A percentile compares a stretch with the other conserved stretches of the same genome.
Conservation (phyloP, 2,888 invertebrate species). For the Calameuta filiformis region DNA sequence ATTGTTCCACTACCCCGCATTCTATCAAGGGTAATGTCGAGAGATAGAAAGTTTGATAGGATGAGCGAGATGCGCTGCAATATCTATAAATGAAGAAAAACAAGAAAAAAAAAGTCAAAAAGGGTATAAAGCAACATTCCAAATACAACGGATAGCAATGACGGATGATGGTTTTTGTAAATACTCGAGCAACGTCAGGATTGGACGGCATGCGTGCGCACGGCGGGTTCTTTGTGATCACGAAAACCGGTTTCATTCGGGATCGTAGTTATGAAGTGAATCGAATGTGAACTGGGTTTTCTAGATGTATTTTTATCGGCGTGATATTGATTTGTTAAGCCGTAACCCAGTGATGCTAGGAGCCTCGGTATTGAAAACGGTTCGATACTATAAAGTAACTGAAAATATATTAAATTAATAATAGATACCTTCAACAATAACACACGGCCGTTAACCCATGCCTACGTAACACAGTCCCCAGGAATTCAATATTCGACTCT, state of each 20-base stretch:
- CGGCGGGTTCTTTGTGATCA: conserved; percentile 50
- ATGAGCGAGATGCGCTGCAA: background rate
- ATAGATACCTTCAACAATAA: background rate
- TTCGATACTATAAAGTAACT: background rate
- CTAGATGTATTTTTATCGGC: conserved; percentile 28
- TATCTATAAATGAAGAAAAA: background rate
- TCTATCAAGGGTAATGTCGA: background rate
- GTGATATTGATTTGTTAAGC: conserved; percentile 23
- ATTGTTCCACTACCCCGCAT: background rate
- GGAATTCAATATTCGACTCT: background rate
- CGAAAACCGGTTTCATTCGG: conserved; percentile 58
- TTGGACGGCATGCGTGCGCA: conserved; percentile 24
- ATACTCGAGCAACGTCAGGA: conserved; percentile 14
- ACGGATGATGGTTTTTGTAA: conserved; percentile 24
- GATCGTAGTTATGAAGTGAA: conserved; percentile 52
- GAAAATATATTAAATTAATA: background rate
- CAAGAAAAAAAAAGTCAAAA: background rate
- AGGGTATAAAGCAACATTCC: conserved; percentile 19
- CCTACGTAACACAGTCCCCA: background rate
- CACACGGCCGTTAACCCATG: background rate
- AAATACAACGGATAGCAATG: conserved; percentile 19
- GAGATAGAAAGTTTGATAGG: background rate
- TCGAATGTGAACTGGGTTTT: conserved; percentile 51
- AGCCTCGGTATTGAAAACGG: background rate
- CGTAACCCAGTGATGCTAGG: background rate